These are phyloP conservation scores for Parnassius smintheus DNA, from an alignment of 2,888 invertebrate species.

Conservation along the genomic window DNA sequence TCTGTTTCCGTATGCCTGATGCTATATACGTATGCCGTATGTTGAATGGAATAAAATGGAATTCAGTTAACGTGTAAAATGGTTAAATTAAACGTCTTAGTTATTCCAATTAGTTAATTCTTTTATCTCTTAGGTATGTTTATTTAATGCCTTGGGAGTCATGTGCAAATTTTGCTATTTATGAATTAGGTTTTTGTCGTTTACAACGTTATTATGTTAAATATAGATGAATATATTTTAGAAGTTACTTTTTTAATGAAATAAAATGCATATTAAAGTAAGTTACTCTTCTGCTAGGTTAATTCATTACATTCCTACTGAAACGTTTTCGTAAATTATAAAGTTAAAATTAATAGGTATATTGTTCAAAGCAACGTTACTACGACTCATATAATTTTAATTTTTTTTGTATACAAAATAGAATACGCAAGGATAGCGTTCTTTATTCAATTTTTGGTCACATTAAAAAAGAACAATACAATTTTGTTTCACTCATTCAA, in stretches of 20 bases:
- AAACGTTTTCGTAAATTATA: too few species aligned
- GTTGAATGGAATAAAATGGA: slow-evolving; percentile 14
- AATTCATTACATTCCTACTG: too few species aligned
- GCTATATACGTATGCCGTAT: too few species aligned
- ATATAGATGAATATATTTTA: not conserved
- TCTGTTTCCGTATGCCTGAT: slow-evolving; percentile 8
- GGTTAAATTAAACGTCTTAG: slow-evolving; percentile 18
- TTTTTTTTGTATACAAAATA: too few species aligned
- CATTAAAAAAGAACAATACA: slow-evolving; percentile 8
- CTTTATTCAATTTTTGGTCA: not conserved
- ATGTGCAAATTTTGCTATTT: slow-evolving; percentile 11
- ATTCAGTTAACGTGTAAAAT: slow-evolving; percentile 26
- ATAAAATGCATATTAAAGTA: too few species aligned
- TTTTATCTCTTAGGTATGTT: slow-evolving; percentile 11
- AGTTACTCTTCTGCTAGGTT: too few species aligned
- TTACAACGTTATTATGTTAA: not conserved
- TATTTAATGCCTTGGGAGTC: slow-evolving; percentile 7
- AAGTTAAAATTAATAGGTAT: too few species aligned
- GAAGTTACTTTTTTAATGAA: not conserved
- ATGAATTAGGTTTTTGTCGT: slow-evolving; percentile 6
- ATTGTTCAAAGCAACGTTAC: too few species aligned
- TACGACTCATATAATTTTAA: too few species aligned
- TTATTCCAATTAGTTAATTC: slow-evolving; percentile 23
- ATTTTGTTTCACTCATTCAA: slow-evolving; percentile 47
- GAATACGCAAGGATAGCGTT: too few species aligned